Conservation (phyloP, 2,888 invertebrate genomes). For the Coecobrya sp. region DNA sequence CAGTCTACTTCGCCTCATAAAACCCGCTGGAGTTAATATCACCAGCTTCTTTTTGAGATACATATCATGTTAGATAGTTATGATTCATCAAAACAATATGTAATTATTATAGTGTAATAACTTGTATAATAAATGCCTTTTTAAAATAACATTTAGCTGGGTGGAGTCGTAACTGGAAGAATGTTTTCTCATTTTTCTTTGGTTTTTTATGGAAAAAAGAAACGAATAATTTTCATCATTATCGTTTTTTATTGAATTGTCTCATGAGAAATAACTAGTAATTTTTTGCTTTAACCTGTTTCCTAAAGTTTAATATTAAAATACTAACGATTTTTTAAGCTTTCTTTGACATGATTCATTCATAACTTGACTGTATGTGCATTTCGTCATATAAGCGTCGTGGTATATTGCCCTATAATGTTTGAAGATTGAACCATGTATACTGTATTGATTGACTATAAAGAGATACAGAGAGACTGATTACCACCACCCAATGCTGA, state of each 20-base stretch:
- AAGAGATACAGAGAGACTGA: slow-evolving; percentile 8
- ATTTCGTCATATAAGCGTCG: slow-evolving; percentile 76
- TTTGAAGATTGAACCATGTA: slow-evolving; percentile 77
- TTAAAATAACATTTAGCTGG: slow-evolving; percentile 54
- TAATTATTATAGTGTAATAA: slow-evolving; percentile 25
- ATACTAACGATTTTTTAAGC: slow-evolving; percentile 56
- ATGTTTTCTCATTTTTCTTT: slow-evolving; percentile 33
- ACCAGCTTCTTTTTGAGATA: slow-evolving; percentile 29
- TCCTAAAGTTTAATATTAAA: slow-evolving; percentile 43
- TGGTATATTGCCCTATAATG: slow-evolving; percentile 79
- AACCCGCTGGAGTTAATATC: slow-evolving; percentile 28
- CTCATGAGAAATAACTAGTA: slow-evolving; percentile 26
- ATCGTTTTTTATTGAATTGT: slow-evolving; percentile 42
- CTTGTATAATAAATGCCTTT: slow-evolving; percentile 32
- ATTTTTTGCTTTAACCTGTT: background rate
- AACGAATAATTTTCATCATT: background rate
- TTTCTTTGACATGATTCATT: slow-evolving; percentile 64
- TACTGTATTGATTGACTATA: slow-evolving; percentile 76
- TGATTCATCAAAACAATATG: slow-evolving; percentile 25
- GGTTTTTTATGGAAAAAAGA: slow-evolving; percentile 1
- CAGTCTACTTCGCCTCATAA: slow-evolving; percentile 75
- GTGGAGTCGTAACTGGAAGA: slow-evolving; percentile 78
- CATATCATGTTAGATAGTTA: background rate
- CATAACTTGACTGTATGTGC: slow-evolving; percentile 43
- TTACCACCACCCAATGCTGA: background rate